Conservation (phyloP, 2,113 vertebrate genomes). For the Patagioenas fasciata region DNA sequence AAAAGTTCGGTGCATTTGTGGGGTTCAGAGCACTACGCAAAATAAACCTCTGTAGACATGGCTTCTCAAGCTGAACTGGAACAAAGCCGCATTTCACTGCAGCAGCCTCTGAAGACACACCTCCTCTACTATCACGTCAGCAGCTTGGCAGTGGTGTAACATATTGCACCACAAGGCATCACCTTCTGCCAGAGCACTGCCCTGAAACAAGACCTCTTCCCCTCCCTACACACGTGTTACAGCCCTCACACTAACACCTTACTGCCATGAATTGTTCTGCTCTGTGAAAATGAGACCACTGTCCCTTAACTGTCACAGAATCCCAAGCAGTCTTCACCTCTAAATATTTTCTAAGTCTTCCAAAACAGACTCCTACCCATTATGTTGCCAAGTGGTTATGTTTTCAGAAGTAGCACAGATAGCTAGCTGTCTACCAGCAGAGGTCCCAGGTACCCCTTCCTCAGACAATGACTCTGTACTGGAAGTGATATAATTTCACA, state of each 20-base stretch:
- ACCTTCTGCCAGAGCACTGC: neutral
- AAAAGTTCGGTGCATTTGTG: neutral
- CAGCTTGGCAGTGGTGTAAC: neutral
- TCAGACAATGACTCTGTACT: neutral
- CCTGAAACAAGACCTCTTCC: neutral
- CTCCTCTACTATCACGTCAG: neutral
- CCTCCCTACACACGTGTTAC: rapidly evolving
- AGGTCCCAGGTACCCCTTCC: neutral
- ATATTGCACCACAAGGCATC: neutral
- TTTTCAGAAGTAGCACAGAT: neutral
- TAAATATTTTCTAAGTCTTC: neutral
- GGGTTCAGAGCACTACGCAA: neutral
- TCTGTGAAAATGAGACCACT: neutral
- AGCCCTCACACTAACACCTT: neutral
- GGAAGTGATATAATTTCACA: neutral
- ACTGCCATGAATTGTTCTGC: neutral
- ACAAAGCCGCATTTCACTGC: neutral
- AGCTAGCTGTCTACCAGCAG: neutral
- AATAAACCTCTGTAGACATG: neutral
- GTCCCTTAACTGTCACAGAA: neutral
- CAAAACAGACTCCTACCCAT: neutral
- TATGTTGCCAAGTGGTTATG: neutral
- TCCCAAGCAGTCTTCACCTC: neutral
- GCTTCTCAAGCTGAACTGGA: neutral
- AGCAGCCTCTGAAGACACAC: neutral